Percentiles rank a stretch among this genome's conserved stretches.
Evolutionary conservation across 2,797 vertebrate species (phyloP).

Genomic region (Trichosurus vulpecula): DNA sequence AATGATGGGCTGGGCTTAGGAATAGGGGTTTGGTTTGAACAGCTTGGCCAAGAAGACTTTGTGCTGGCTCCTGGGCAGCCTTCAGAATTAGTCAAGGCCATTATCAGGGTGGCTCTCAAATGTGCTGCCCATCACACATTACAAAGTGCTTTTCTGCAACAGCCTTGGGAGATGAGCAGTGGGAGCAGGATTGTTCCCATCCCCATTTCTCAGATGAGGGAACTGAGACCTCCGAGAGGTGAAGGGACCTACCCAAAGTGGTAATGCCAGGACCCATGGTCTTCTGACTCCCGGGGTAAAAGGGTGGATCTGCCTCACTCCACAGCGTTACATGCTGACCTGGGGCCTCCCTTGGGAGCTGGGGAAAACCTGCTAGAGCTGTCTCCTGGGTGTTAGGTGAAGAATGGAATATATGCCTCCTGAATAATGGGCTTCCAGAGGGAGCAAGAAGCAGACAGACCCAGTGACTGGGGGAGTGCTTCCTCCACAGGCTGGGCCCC

Average conservation of each 20-base stretch:
- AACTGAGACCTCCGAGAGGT: not conserved
- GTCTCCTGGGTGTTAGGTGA: not conserved
- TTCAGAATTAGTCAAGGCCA: not conserved
- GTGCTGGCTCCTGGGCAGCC: not conserved
- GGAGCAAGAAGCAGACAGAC: not conserved
- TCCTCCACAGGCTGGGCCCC: not conserved
- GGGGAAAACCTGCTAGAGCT: not conserved
- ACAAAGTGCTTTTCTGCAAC: not conserved
- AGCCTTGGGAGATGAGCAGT: not conserved
- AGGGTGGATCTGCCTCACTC: not conserved
- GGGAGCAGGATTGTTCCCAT: not conserved
- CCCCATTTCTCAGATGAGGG: not conserved
- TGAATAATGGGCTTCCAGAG: not conserved
- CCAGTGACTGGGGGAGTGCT: not conserved
- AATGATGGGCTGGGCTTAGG: not conserved
- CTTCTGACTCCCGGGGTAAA: not conserved
- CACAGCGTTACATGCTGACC: not conserved
- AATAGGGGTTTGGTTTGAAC: too few relatives aligned
- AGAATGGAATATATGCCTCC: not conserved
- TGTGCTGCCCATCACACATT: not conserved
- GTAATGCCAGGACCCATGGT: not conserved
- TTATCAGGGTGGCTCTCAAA: not conserved
- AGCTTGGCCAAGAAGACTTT: not conserved
- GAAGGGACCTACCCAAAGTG: not conserved
- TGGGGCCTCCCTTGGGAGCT: not conserved